Evolutionary conservation across 2,113 vertebrate genomes (phyloP), one percentile per base, ranked within the genome.

Genomic region (Indicator indicator): DNA sequence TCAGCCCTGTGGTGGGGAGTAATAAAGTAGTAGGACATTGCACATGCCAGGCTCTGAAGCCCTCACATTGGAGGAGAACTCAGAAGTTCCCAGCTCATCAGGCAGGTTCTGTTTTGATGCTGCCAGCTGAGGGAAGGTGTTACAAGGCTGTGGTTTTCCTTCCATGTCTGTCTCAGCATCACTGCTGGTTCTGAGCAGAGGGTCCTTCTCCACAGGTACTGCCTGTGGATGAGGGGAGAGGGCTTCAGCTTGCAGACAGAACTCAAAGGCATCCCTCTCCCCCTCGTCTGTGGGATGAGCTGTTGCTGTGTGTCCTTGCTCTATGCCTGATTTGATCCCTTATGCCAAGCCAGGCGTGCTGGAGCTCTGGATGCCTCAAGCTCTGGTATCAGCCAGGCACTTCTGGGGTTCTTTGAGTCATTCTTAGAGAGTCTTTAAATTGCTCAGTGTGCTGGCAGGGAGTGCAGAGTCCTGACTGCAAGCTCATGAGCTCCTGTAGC

Each of bases 271-370:
- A 8, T 28, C 26, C 18, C 69, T 20, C 69, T 20, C 72, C 12
- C 23, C 44, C 62, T 58, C 9, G 12, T 3, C 77, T 30, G 38
- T 30, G 88, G 33, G 59, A 30, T 13, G 44, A 71, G 62, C 38
- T 70, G 0, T 52, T 74, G 73, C 73, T 62, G 42, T 42, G 2
- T 11, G 1, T 33, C 76, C 46, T 69, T 8, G 1, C 30, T 30
- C 0, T 7, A 11, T 1, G 5, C 12, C n/a, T 17, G 52, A 5
- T 42, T 24, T 33, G 28, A 38, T 44, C 36, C 71, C 1, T 28
- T 0, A 0, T 46, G 62, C 60, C 28, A 17, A 27, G 70, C 75
- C 55, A 5, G 44, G 46, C 1, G 0, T 26, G 58, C n/a, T 3
- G 0, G 21, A 42, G 52, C 58, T 32, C 40, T 21, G 13, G 42